Base-by-base conservation (phyloP, 2,113 vertebrate species). In the Coregonus clupeaformis region DNA sequence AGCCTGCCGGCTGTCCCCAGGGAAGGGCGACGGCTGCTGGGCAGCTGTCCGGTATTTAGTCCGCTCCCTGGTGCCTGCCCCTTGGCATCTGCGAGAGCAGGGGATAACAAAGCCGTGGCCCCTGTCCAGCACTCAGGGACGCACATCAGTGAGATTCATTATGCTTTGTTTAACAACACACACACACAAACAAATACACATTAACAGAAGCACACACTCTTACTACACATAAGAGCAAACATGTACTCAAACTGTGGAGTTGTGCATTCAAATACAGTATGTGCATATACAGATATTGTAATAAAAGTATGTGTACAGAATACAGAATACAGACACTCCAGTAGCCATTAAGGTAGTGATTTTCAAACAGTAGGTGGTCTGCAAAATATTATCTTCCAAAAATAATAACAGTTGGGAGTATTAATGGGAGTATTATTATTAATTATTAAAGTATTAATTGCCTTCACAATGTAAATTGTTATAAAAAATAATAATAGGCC, bases 41-140 rank as follows among this genome's bases (percentile, higher is more conserved):
- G 90, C 92, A 93, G 91, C 92, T 93, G 93, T 92, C 91, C 88
- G 89, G 87, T 93, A 94, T 93, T 94, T 92, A 94, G 90, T 92
- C 89, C 86, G 84, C 87, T 92, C 90, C 90, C 91, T 85, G 68
- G 78, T 36, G 85, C 76, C 87, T 84, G 90, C 85, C 89, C 89
- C 85, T 84, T 85, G 82, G 90, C 92, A 93, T 91, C 90, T 93
- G 91, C 85, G 77, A 27, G 86, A 82, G 83, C 83, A 74, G 83
- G 71, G 68, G 78, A 86, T 82, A 90, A 89, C 90, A 85, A 86
- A 42, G 52, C 74, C 36, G 75, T 90, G 91, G 92, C 86, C 85
- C 81, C 71, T 75, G 47, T 90, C 90, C 88, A 90, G 81, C 80
- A 78, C 90, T 83, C 83, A 71, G 89, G 83, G 85, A 90, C 70